Evolutionary conservation across 2,113 vertebrate genomes (phyloP).

Genomic region (Coptodon rendalli): DNA sequence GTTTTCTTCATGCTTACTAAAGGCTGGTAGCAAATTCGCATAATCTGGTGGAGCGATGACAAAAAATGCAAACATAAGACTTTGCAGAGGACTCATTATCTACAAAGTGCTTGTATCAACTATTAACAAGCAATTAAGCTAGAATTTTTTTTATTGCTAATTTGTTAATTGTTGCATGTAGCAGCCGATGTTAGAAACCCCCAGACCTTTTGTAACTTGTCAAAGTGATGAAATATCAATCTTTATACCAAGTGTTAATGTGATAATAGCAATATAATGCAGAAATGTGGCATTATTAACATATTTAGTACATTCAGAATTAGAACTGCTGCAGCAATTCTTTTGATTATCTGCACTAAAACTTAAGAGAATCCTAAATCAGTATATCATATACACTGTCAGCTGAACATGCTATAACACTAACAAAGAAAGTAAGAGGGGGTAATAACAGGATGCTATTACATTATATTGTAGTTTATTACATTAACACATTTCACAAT

Average conservation of each 20-base stretch:
- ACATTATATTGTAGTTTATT: neutral
- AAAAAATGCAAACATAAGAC: neutral
- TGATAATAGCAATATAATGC: neutral
- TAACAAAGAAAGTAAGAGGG: neutral
- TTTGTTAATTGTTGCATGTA: neutral
- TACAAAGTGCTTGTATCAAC: neutral
- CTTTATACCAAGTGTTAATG: neutral
- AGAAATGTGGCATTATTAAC: neutral
- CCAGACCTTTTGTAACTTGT: neutral
- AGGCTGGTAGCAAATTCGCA: neutral
- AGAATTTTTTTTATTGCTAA: conserved; percentile 33
- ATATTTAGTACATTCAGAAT: neutral
- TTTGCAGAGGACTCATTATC: neutral
- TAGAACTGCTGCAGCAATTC: neutral
- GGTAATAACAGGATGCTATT: neutral
- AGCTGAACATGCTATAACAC: neutral
- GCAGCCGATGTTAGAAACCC: neutral
- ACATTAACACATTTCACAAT: neutral
- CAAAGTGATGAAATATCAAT: neutral
- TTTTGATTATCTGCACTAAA: neutral
- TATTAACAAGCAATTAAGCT: neutral
- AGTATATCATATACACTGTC: neutral
- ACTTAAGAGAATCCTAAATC: neutral
- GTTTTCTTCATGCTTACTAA: neutral
- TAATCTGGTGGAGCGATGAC: neutral